Base-by-base conservation (phyloP, 2,797 vertebrate species). In the Acanthopagrus latus region DNA sequence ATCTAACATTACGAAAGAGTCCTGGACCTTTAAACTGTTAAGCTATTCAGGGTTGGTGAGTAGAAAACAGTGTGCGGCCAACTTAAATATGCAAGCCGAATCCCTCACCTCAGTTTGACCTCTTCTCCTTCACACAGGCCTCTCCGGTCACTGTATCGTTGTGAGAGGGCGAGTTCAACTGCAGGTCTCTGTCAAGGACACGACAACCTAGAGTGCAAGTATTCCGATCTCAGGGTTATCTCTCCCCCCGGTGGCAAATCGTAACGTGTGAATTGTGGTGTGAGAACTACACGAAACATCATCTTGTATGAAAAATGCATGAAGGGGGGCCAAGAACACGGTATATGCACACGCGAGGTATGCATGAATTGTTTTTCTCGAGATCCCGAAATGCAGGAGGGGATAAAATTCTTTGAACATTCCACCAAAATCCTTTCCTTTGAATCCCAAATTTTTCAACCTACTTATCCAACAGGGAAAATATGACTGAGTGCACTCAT, bases 401-500 rank as follows among this genome's bases (percentile, higher is more conserved):
- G 11, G 0, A 1, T 7, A 41, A 25, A 52, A 58, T n/a, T 18
- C 20, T 25, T 70, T 48, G 9, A 76, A 65, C 71, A 64, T 72
- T 71, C 48, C 69, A 74, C 21, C 64, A 56, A 76, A 82, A 68
- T 67, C 54, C 68, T 27, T 56, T 56, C n/a, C 52, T 81, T 82
- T 79, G 56, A 81, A 85, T 83, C 60, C 73, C 38, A 75, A 67
- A 68, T 69, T 78, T 78, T 71, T 84, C 62, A 81, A 80, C 88
- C 78, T 82, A 66, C 76, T 80, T 85, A 86, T 82, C 81, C 78
- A 81, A 57, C 65, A 33, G 52, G 64, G 79, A 72, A 29, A 70
- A 69, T 83, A 60, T 90, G 76, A 90, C 54, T 82, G 81, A 89
- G 82, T 71, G 71, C 75, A 83, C 85, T 93, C 87, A 88, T 88